These are phyloP conservation scores for Heliconius erato DNA, from an alignment of 2,888 invertebrate genomes.

Conservation along the genomic window DNA sequence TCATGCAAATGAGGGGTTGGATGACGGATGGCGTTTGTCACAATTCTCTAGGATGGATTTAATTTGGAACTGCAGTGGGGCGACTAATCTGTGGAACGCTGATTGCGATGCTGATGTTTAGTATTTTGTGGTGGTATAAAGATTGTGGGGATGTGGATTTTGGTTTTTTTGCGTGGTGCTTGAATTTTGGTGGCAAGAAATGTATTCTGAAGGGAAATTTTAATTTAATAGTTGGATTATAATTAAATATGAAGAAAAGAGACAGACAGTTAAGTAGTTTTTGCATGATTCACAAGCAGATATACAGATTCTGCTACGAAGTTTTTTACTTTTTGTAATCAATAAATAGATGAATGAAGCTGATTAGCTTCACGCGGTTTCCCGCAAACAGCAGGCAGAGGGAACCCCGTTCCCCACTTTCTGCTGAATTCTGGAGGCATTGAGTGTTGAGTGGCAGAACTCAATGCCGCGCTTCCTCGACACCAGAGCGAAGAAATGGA, in stretches of 20 bases:
- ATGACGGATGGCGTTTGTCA: constrained; percentile 85
- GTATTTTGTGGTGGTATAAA: constrained; percentile 51
- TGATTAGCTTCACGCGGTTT: no score
- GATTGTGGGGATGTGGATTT: constrained; percentile 49
- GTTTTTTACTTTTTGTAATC: no score
- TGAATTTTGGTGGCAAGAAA: neutral
- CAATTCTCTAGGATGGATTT: constrained; percentile 84
- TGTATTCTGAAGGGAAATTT: neutral
- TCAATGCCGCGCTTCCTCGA: no score
- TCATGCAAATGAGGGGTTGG: constrained; percentile 84
- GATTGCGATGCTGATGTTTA: constrained; percentile 62
- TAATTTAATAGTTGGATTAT: neutral
- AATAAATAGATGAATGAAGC: no score
- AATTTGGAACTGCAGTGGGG: constrained; percentile 77
- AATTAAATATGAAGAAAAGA: neutral
- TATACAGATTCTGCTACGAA: no score
- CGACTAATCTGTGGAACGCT: constrained; percentile 71
- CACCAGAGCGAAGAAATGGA: no score
- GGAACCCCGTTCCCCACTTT: no score
- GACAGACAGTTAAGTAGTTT: no score
- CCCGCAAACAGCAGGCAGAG: no score
- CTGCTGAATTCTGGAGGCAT: no score
- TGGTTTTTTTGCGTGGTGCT: constrained; percentile 22
- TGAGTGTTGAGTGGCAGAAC: no score
- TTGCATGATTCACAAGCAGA: no score